A percentile compares a stretch with the other conserved stretches of the same genome.
phyloP scores from a whole-genome alignment of 1,140 invertebrate species.

The Drosophila sechellia region DNA sequence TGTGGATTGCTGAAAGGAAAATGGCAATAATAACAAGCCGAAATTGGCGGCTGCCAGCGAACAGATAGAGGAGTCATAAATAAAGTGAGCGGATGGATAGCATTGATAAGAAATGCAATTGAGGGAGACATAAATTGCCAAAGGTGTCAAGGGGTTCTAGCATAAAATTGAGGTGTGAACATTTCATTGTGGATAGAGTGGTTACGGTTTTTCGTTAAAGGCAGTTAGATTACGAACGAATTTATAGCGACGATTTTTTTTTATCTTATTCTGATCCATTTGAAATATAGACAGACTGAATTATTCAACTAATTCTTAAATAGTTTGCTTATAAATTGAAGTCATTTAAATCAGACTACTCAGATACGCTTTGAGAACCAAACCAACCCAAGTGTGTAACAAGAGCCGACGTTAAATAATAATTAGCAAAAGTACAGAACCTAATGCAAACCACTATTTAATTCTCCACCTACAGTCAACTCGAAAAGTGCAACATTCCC shows the following conservation, averaged over 20 bases:
- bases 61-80: constrained; percentile 44
- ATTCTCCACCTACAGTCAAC: constrained; percentile 36
- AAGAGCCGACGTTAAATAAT: no score
- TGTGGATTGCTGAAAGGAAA: constrained; percentile 42
- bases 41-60: constrained; percentile 51
- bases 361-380: neutral
- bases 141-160: constrained; percentile 21
- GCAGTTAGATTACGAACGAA: neutral
- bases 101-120: constrained; percentile 46
- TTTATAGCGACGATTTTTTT: neutral
- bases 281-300: no score
- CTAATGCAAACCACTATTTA: constrained; percentile 18
- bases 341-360: neutral
- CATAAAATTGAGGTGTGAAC: neutral
- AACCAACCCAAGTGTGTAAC: constrained; percentile 3
- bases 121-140: constrained; percentile 17
- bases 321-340: no score
- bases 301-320: no score
- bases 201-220: neutral
- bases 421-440: neutral
- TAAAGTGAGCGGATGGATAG: constrained; percentile 19
- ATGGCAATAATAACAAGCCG: constrained; percentile 49
- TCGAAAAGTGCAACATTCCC: constrained; percentile 49
- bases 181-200: neutral
- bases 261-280: no score